phyloP scores from a whole-genome alignment of 2,888 invertebrate species.

The Salpingus planirostris region DNA sequence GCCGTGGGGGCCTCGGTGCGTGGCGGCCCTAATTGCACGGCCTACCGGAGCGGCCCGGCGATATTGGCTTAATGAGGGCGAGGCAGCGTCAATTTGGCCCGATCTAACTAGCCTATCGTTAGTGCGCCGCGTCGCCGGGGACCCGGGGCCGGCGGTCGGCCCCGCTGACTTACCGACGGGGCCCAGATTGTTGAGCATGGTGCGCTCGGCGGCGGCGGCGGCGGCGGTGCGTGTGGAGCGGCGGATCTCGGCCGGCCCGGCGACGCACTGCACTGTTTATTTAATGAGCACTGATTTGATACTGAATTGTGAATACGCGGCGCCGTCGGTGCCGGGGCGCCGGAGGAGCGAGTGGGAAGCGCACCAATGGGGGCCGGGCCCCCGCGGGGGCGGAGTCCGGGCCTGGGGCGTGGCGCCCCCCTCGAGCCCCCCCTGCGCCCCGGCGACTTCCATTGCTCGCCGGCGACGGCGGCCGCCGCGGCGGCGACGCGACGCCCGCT shows the following conservation, averaged over 20 bases:
- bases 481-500: too few relatives aligned
- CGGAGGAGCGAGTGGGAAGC: constrained; percentile 35
- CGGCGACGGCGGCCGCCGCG: too few relatives aligned
- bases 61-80: constrained; percentile 44
- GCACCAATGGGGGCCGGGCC: constrained; percentile 34
- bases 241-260: constrained; percentile 8
- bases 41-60: constrained; percentile 40
- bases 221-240: too few relatives aligned
- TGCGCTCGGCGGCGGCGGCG: constrained; percentile 16
- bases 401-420: constrained; percentile 24
- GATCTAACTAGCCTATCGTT: constrained; percentile 44
- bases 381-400: constrained; percentile 27
- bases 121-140: constrained; percentile 42
- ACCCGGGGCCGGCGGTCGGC: constrained; percentile 43
- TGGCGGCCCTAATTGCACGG: constrained; percentile 39
- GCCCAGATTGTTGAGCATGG: constrained; percentile 43
- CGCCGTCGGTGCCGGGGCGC: constrained; percentile 37
- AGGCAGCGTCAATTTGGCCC: constrained; percentile 43
- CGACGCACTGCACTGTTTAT: constrained; percentile 42
- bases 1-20: constrained; percentile 20
- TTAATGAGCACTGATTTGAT: constrained; percentile 46
- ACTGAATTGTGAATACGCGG: constrained; percentile 45
- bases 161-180: constrained; percentile 42
- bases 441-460: constrained; percentile 27
- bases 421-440: too few relatives aligned